Conservation (phyloP, 2,888 invertebrate species). For the Stenotaenia linearis region DNA sequence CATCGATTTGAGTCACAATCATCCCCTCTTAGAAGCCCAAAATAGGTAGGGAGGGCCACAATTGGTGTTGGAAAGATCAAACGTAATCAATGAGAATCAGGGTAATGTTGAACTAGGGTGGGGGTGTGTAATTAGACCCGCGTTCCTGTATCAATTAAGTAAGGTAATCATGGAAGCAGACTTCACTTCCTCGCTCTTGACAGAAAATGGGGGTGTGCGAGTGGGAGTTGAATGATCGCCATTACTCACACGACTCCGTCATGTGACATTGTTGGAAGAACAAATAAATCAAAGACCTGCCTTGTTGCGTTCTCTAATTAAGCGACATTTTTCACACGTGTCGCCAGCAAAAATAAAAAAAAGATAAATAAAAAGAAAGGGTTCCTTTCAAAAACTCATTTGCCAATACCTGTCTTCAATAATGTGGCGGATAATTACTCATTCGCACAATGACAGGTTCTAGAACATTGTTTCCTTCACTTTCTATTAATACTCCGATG, state of each 20-base stretch:
- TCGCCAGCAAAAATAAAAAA: neutral
- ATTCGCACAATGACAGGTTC: neutral
- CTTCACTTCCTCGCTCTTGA: slow-evolving; percentile 1
- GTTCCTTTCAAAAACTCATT: neutral
- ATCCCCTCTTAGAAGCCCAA: neutral
- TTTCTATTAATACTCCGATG: slow-evolving; percentile 1
- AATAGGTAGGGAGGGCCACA: neutral
- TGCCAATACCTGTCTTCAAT: neutral
- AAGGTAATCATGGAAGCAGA: slow-evolving; percentile 10
- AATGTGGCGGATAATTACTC: slow-evolving; percentile 9
- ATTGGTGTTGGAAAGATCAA: neutral
- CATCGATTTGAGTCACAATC: neutral
- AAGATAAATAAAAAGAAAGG: neutral
- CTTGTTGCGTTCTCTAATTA: neutral
- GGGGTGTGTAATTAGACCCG: neutral
- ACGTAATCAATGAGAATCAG: slow-evolving; percentile 3
- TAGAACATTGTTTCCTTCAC: neutral
- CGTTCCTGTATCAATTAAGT: slow-evolving; percentile 15
- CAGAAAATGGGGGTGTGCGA: neutral
- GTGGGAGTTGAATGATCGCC: neutral
- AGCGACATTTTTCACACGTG: slow-evolving; percentile 19
- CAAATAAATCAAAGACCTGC: neutral
- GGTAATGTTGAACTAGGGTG: neutral
- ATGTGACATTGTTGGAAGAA: neutral
- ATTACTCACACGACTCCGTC: slow-evolving; percentile 1